Percentiles rank a stretch among this genome's conserved stretches.
phyloP scores from a whole-genome alignment of 2,113 vertebrate genomes.

The Mobula birostris region DNA sequence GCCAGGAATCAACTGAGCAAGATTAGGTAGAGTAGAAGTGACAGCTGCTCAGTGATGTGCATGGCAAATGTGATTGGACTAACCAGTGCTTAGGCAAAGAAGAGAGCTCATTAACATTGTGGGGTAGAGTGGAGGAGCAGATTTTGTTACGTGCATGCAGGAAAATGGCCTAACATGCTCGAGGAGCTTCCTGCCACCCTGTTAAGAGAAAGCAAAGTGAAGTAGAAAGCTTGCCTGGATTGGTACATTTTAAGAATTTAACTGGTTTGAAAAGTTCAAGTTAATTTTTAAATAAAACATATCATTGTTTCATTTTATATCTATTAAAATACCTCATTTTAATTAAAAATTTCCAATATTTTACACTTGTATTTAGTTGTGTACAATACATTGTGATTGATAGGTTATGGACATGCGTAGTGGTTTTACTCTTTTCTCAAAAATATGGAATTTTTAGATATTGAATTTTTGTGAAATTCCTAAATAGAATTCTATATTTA shows the following conservation, averaged over 20 bases:
- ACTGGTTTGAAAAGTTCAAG: constrained; percentile 2
- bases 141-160: constrained; percentile 47
- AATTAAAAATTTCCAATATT: neutral
- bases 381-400: neutral
- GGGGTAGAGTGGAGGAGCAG: constrained; percentile 39
- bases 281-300: neutral
- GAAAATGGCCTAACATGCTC: constrained; percentile 33
- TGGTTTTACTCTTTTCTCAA: neutral
- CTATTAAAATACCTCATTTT: constrained; percentile 5
- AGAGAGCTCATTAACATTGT: constrained; percentile 55
- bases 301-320: neutral
- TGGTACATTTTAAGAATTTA: constrained; percentile 13
- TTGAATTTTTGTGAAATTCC: neutral
- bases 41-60: constrained; percentile 62
- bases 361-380: neutral
- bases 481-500: neutral
- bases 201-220: neutral
- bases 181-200: neutral
- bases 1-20: constrained; percentile 98
- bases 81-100: constrained; percentile 58
- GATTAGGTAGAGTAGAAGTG: constrained; percentile 96
- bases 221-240: neutral
- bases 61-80: constrained; percentile 61
- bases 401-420: neutral
- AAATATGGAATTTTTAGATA: neutral